Conservation (phyloP, 2,113 vertebrate genomes). For the Pithys albifrons region DNA sequence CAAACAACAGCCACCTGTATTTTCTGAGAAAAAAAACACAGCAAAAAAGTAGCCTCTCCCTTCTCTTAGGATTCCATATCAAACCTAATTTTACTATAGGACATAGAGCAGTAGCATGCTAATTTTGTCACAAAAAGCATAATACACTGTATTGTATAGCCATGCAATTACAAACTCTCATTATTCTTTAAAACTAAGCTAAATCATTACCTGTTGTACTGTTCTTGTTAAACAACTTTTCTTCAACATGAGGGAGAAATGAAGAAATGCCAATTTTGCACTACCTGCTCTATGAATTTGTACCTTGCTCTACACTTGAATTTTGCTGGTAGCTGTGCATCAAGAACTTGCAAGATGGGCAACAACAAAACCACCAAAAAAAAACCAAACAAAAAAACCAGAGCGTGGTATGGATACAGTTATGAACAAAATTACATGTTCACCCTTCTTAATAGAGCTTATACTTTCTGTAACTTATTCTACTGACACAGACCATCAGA, state of each 20-base stretch:
- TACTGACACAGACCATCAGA: background rate
- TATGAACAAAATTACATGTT: background rate
- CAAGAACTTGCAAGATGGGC: background rate
- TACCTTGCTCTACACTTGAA: background rate
- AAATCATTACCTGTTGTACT: background rate
- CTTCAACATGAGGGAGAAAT: background rate
- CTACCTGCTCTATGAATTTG: background rate
- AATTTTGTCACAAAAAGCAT: background rate
- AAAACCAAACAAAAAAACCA: background rate
- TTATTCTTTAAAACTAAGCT: background rate
- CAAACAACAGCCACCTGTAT: background rate
- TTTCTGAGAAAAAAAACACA: background rate
- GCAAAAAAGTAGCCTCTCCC: background rate
- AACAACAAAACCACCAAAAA: background rate
- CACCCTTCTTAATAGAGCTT: background rate
- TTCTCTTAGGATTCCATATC: background rate
- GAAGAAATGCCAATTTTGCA: background rate
- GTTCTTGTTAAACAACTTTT: background rate
- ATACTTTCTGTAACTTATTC: background rate
- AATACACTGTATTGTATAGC: background rate
- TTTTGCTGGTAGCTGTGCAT: background rate
- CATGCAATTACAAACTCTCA: background rate
- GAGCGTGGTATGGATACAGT: background rate
- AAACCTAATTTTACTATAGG: background rate
- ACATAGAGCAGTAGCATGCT: background rate